Conservation (phyloP, 2,888 invertebrate genomes). For the Cataglyphis altisquamis region DNA sequence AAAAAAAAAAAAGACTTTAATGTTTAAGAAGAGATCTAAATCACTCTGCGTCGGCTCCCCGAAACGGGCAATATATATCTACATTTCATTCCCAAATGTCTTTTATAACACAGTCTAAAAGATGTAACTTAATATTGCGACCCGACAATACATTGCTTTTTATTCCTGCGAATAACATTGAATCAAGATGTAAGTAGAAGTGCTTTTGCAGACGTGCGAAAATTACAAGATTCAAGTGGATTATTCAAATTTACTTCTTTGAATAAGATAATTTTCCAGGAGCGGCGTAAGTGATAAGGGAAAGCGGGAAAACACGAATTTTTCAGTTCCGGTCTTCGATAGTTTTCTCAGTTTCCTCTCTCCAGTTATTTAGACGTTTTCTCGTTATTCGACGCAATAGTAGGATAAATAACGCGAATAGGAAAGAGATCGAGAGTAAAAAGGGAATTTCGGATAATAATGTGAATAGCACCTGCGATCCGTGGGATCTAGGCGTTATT, state of each 20-base stretch:
- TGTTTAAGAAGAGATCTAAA: neutral
- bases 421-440: constrained; percentile 22
- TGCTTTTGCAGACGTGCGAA: neutral
- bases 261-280: neutral
- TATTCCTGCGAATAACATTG: neutral
- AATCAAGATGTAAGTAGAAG: neutral
- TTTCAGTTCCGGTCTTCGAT: neutral
- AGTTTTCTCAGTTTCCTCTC: neutral
- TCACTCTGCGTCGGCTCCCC: neutral
- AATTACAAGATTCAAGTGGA: neutral
- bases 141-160: neutral
- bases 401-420: constrained; percentile 15
- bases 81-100: constrained; percentile 4
- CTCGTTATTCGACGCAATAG: constrained; percentile 18
- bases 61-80: neutral
- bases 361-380: constrained; percentile 3
- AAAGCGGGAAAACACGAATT: neutral
- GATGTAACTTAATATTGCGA: constrained; percentile 18
- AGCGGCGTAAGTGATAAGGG: neutral
- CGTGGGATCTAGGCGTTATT: constrained; percentile 45
- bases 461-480: constrained; percentile 36
- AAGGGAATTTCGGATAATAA: neutral
- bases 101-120: neutral
- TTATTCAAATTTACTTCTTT: neutral
- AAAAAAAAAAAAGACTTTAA: neutral